Conservation (phyloP, 2,797 vertebrate genomes). For the Trachurus trachurus region DNA sequence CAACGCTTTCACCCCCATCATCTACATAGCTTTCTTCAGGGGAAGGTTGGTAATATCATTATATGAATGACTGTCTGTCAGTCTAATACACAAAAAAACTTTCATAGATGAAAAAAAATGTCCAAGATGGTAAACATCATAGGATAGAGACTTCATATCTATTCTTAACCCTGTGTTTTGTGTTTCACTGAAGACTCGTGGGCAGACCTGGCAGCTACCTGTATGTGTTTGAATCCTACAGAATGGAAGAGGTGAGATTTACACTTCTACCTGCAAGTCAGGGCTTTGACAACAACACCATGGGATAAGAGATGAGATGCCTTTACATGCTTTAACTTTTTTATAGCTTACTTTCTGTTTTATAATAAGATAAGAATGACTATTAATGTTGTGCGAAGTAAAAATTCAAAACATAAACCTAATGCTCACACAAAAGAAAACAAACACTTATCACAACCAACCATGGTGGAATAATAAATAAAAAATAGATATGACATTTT, state of each 20-base stretch:
- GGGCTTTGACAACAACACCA: background rate
- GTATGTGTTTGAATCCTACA: conserved; percentile 96
- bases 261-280: conserved; percentile 7
- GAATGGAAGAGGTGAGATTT: conserved; percentile 95
- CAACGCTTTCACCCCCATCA: conserved; percentile 97
- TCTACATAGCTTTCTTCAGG: conserved; percentile 99
- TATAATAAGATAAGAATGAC: too few relatives aligned
- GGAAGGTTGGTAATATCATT: conserved; percentile 87
- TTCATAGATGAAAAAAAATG: background rate
- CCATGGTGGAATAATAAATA: too few relatives aligned
- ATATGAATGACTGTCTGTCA: background rate
- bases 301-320: background rate
- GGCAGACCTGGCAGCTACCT: conserved; percentile 95
- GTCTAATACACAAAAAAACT: background rate
- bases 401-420: too few relatives aligned
- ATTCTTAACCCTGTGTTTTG: background rate
- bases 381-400: too few relatives aligned
- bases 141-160: background rate
- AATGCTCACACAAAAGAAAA: too few relatives aligned
- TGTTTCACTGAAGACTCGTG: conserved; percentile 86
- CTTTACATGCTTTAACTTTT: background rate
- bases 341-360: background rate
- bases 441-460: too few relatives aligned
- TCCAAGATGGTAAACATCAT: background rate
- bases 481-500: too few relatives aligned